Evolutionary conservation across 2,888 invertebrate species (phyloP).

Genomic region (Neelides folsomi): DNA sequence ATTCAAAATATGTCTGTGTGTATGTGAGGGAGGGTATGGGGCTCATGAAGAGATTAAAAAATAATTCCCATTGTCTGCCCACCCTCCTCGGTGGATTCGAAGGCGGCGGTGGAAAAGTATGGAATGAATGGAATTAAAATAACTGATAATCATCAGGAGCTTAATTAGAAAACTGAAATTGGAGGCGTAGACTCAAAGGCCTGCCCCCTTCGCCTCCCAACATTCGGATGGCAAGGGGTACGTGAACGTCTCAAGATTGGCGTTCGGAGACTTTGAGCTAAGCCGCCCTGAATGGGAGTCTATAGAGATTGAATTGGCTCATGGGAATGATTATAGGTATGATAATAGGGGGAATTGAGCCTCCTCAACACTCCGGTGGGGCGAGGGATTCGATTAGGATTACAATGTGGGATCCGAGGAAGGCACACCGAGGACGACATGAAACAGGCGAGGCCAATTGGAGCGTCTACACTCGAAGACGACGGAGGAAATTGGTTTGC

Average conservation of each 20-base stretch:
- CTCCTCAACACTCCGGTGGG: too few species aligned
- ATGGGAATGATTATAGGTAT: too few species aligned
- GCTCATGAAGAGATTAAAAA: neutral
- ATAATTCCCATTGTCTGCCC: neutral
- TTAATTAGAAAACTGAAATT: conserved; percentile 24
- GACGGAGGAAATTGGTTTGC: conserved; percentile 13
- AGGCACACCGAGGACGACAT: too few species aligned
- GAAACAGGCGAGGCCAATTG: neutral
- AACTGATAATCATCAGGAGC: conserved; percentile 22
- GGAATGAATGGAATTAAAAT: conserved; percentile 24
- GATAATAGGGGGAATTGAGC: too few species aligned
- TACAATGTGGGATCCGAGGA: too few species aligned
- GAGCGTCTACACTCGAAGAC: neutral
- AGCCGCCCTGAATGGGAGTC: too few species aligned
- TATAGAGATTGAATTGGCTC: too few species aligned
- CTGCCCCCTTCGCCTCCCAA: conserved; percentile 9
- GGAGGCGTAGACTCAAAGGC: conserved; percentile 10
- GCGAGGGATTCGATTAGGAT: too few species aligned
- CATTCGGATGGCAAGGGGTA: too few species aligned
- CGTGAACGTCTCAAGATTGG: too few species aligned
- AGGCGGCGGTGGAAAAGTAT: conserved; percentile 5
- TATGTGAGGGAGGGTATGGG: neutral
- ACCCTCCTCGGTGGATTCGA: neutral
- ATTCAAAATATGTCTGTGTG: conserved; percentile 5
- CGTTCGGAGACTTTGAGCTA: too few species aligned